Evolutionary conservation across 2,113 vertebrate species (phyloP), one percentile per base, ranked within the genome.

Genomic region (Hypocryptadius cinnamomeus): DNA sequence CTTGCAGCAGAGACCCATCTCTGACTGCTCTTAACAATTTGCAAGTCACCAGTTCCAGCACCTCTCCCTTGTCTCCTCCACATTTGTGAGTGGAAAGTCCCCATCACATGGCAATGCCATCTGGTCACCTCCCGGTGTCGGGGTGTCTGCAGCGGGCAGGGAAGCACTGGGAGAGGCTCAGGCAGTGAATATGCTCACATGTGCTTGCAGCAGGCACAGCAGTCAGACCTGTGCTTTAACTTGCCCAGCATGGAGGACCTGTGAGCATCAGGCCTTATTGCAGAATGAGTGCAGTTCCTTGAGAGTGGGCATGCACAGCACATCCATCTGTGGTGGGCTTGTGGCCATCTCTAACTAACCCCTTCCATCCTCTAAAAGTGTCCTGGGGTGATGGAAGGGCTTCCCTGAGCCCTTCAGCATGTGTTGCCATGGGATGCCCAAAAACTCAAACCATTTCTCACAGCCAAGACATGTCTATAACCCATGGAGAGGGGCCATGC

Each of bases 261-360:
- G 23, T 8, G 23, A 64, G 35, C 33, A 9, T 51, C 5, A 2
- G 47, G 31, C 44, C 50, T 82, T 12, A 0, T 0, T 63, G 48
- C 66, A 74, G 74, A 70, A 33, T 0, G 0, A 40, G 28, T 11
- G 13, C 8, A 5, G 20, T 1, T 73, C 56, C 74, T 53, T 53
- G 40, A 21, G 47, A 39, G 47, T 23, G 24, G 57, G 17, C 48
- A 42, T 48, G n/a, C 27, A 48, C 21, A 37, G 85, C 61, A 30
- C 6, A 1, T 33, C 31, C 10, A 33, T 61, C 33, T 31, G 3
- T 22, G 18, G 10, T 64, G 61, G 28, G n/a, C 80, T 72, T 2
- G 2, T 87, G 51, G 16, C 39, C 37, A 3, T 50, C 47, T 87
- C 51, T 51, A 11, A 14, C 51, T 44, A 65, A 65, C 11, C 5